Conservation (phyloP, 2,888 invertebrate genomes). For the Frankliniella fusca region DNA sequence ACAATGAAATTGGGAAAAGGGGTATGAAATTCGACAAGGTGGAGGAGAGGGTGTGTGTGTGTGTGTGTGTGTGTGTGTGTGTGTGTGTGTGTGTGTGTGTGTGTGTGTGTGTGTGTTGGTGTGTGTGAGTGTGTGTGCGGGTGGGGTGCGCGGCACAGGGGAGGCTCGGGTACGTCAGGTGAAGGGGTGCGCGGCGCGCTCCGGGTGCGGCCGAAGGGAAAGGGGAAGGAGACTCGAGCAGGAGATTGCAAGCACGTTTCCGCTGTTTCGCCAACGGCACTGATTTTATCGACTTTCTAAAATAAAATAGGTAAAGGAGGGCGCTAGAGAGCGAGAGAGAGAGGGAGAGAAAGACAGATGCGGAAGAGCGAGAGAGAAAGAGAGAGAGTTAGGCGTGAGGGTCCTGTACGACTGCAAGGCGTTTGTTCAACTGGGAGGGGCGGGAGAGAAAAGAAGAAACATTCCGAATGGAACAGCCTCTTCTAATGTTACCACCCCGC, state of each 20-base stretch:
- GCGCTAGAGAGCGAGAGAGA: background rate
- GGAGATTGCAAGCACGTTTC: constrained; percentile 17
- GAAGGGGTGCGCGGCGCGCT: background rate
- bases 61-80: background rate
- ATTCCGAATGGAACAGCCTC: too few species aligned
- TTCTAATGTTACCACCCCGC: too few species aligned
- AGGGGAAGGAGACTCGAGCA: too few species aligned
- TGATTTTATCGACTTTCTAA: constrained; percentile 24
- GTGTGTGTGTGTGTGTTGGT: background rate
- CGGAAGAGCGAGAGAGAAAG: background rate
- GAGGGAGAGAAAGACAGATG: background rate
- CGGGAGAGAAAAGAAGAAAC: too few species aligned
- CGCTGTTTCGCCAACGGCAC: constrained; percentile 18
- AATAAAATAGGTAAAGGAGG: constrained; percentile 8
- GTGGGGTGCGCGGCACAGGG: background rate
- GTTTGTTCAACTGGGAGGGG: too few species aligned
- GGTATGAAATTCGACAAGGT: too few species aligned
- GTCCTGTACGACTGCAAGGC: too few species aligned
- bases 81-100: background rate
- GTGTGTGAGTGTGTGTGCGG: background rate
- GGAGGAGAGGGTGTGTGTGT: background rate
- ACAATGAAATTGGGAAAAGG: too few species aligned
- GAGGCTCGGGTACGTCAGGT: background rate
- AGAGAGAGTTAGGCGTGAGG: background rate
- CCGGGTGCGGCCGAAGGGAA: too few species aligned